Evolutionary conservation across 2,113 vertebrate species (phyloP), one percentile per base, ranked within the genome.

Genomic region (Cryptotis parvus): DNA sequence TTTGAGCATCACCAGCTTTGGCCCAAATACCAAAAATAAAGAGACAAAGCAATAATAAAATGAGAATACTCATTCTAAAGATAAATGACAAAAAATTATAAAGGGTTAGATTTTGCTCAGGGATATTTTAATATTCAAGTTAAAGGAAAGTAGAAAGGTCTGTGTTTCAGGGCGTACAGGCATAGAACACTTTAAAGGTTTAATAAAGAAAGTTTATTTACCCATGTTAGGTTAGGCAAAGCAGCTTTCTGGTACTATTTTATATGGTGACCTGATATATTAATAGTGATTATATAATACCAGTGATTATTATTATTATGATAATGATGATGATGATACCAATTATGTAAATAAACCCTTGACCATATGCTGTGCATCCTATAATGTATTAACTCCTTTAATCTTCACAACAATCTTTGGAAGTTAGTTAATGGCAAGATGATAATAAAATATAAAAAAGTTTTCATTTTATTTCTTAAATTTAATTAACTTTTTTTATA

Each of bases 111-210:
- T 49, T 87, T 87, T 69, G 27, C 33, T 90, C 45, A 90, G 27
- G 41, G 24, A 66, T 43, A 78, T 43, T 89, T 72, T 58, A 86
- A 41, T 29, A 85, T 33, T 91, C 49, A 49, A 35, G 33, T 89
- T 52, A 91, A 84, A 55, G 70, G 37, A 94, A 63, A 87, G 31
- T 14, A 75, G 31, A 94, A 72, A 90, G 31, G 49, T 14, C 63
- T 41, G 41, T 20, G 11, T 73, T 90, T 26, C 11, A 43, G 39
- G 6, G 3, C 84, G 9, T 73, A 58, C 7, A 89, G 69, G 15
- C 22, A 45, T 26, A 22, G 35, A 22, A 94, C 85, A n/a, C 9
- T 72, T 91, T 78, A 73, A 73, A 49, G 43, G 20, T 58, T 24
- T 45, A 22, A 22, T 65, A 80, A 72, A 87, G 26, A 80, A 72